These are phyloP conservation scores for Ethmia dodecea DNA, from an alignment of 2,888 invertebrate species.

Conservation along the genomic window DNA sequence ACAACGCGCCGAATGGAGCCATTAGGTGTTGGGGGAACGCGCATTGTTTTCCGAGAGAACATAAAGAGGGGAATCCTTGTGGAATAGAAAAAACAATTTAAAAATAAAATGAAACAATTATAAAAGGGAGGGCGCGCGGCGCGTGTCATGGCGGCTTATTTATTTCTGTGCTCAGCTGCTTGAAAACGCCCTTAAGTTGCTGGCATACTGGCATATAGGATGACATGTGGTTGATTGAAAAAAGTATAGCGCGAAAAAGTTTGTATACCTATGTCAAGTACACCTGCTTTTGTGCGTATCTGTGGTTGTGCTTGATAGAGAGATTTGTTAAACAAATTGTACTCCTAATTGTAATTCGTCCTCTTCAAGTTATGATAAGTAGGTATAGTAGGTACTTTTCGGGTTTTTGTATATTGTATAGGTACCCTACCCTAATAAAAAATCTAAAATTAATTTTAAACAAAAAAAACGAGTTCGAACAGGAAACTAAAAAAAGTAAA, in stretches of 20 bases:
- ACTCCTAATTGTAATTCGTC: too few relatives aligned
- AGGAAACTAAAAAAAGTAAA: too few relatives aligned
- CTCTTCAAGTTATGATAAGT: too few relatives aligned
- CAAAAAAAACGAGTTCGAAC: too few relatives aligned
- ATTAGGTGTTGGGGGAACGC: conserved; percentile 52
- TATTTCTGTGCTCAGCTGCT: conserved; percentile 71
- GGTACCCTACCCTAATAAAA: too few relatives aligned
- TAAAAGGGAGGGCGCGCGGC: conserved; percentile 67
- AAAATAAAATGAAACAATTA: conserved; percentile 77
- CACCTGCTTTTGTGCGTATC: conserved; percentile 28
- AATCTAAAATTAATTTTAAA: too few relatives aligned
- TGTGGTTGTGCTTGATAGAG: too few relatives aligned
- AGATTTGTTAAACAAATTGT: too few relatives aligned
- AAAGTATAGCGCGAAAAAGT: conserved; percentile 28
- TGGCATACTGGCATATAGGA: conserved; percentile 32
- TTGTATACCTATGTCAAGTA: conserved; percentile 12
- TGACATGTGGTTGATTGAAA: conserved; percentile 50
- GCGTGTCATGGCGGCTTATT: conserved; percentile 69
- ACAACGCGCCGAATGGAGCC: conserved; percentile 68
- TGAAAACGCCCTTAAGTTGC: conserved; percentile 29
- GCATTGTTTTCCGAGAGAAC: conserved; percentile 64
- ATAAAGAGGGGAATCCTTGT: conserved; percentile 65
- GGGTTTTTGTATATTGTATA: too few relatives aligned
- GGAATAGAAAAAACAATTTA: conserved; percentile 75
- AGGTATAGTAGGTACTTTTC: too few relatives aligned